A percentile compares a stretch with the other conserved stretches of the same genome.
Conservation (phyloP, 2,888 invertebrate species). For the Harpalus rufipes region DNA sequence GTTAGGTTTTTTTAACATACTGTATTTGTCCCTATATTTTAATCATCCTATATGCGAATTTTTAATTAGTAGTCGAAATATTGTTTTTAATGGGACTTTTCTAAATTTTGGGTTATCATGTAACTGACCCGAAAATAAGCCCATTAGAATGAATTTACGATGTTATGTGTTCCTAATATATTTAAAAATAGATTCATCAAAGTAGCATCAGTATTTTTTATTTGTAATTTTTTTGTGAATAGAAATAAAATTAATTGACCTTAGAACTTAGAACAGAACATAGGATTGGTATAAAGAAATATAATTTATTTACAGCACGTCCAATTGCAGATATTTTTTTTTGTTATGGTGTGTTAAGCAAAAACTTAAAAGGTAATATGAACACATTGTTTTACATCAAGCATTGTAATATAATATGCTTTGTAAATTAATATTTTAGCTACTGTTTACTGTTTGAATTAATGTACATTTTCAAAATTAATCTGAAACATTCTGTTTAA, state of each 20-base stretch:
- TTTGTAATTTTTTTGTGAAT: constrained; percentile 10
- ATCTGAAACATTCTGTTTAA: too few species aligned
- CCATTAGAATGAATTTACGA: constrained; percentile 19
- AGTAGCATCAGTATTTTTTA: constrained; percentile 12
- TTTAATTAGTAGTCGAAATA: neutral
- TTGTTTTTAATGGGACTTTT: neutral
- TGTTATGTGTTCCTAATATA: constrained; percentile 17
- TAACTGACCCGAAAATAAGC: constrained; percentile 47
- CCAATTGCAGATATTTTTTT: too few species aligned
- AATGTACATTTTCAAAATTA: neutral
- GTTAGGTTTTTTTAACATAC: too few species aligned
- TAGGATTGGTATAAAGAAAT: neutral
- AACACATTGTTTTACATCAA: constrained; percentile 34
- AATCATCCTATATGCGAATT: too few species aligned
- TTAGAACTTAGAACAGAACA: neutral
- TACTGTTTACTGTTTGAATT: constrained; percentile 39
- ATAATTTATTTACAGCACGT: neutral
- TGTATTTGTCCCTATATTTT: too few species aligned
- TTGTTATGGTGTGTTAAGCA: constrained; percentile 30
- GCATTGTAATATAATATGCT: neutral
- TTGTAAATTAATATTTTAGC: constrained; percentile 38
- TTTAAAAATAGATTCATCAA: constrained; percentile 31
- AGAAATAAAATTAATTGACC: constrained; percentile 21
- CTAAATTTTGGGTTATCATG: constrained; percentile 38
- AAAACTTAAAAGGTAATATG: constrained; percentile 34